Evolutionary conservation across 2,888 invertebrate genomes (phyloP), one percentile per base, ranked within the genome.

Genomic region (Dynastes tityus): DNA sequence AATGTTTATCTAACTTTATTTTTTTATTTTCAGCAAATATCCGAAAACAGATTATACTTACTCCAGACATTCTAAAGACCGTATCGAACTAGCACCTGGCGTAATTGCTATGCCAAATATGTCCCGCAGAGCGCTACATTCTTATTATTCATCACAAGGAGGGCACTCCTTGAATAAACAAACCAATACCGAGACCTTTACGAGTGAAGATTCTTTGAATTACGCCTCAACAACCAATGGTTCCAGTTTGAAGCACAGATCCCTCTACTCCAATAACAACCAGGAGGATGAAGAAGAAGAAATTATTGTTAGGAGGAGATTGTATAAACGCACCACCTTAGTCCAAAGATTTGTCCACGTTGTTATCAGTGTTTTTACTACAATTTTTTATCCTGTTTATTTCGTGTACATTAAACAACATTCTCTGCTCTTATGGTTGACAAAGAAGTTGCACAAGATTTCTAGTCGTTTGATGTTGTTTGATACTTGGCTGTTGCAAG

Each of bases 11-110:
- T 9, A 61, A 8, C 2, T 32, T 32, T 11, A 11, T 1, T 63
- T 63, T 63, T 63, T 63, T 29, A 2, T 0, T 63, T 63, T 8
- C 91, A 97, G 97, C 88, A 94, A 93, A 88, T 95, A 94, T 87
- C 96, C 96, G 4, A 97, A 97, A 90, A 97, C 97, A 80, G 97
- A 97, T 89, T 97, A 96, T 90, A 96, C 96, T 8, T 97, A 97
- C 88, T 96, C 96, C 1, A 92, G 91, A 81, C 90, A 94, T 83
- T 96, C 96, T n/a, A 93, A 93, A 83, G 95, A 95, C 90, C 93
- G 96, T 74, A 93, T 94, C 83, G 95, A 95, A 87, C 89, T 95
- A 78, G 94, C 94, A 0, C 95, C 95, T 0, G 96, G 96, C 1
- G 92, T 95, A 77, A 91, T 96, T 81, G 94, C 94, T 37, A 95